Base-by-base conservation (phyloP, 2,797 vertebrate genomes). In the Arrhamphus sclerolepis region DNA sequence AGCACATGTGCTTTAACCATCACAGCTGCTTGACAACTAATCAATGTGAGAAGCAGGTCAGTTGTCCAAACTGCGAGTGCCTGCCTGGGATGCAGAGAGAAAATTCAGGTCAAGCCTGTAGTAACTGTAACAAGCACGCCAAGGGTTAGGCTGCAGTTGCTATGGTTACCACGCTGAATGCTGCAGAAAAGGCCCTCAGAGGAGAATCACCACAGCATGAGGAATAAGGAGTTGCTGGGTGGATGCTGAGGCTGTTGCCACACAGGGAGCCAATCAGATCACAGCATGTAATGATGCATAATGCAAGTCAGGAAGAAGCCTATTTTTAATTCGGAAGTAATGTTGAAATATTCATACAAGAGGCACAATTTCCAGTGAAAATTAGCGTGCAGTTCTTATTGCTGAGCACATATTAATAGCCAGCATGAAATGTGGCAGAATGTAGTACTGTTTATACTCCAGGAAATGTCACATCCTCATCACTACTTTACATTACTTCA, bases 51-150 rank as follows among this genome's bases (percentile, higher is more conserved):
- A 89, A 91, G 82, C 83, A 48, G 83, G 86, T 87, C 89, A 91
- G 69, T 48, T 42, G 78, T 65, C 77, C 64, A 55, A 82, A 75
- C 72, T 50, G 38, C 41, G 75, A 56, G 47, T 24, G 55, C 48
- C 61, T 65, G 67, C 62, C 38, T 57, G 47, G 63, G 77, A 88
- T 79, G 86, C 62, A 41, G 24, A 9, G 19, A 21, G 7, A 34
- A 73, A 89, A 93, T 92, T 77, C 91, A 93, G 92, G 92, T 93
- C 93, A 93, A 89, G 89, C 86, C 70, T 77, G 75, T 71, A 66
- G 86, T 75, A 76, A 58, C 82, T 77, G 85, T 70, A 83, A 80
- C 76, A 80, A 79, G 80, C 71, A 66, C 46, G 52, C 55, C 56
- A 72, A 65, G 91, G 91, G 90, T 92, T 89, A 92, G 87, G 77